Conservation (phyloP, 2,888 invertebrate species). For the Carpatolechia fugitivella region DNA sequence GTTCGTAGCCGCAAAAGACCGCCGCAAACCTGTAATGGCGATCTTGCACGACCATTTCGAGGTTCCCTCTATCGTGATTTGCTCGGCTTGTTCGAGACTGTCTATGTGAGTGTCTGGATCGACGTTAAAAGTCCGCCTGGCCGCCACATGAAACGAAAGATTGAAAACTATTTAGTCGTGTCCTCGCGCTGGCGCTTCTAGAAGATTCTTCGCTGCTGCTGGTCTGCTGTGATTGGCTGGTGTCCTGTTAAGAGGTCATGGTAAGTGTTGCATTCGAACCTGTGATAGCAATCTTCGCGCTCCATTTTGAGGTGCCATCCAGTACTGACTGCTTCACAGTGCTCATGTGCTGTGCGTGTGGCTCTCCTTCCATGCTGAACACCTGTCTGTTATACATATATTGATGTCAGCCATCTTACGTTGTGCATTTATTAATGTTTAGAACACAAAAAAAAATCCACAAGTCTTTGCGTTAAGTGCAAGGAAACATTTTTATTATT, state of each 20-base stretch:
- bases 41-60: constrained; percentile 99
- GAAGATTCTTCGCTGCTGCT: constrained; percentile 27
- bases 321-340: constrained; percentile 99
- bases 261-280: constrained; percentile 85
- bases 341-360: constrained; percentile 97
- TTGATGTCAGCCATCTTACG: constrained; percentile 44
- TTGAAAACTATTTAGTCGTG: constrained; percentile 61
- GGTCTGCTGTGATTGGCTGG: constrained; percentile 17
- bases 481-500: too few species aligned
- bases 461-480: too few species aligned
- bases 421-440: neutral
- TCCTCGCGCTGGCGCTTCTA: constrained; percentile 23
- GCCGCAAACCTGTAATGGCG: constrained; percentile 96
- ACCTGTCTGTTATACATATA: constrained; percentile 89
- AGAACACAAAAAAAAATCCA: too few species aligned
- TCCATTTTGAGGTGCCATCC: constrained; percentile 99
- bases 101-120: constrained; percentile 98
- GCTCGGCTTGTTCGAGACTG: constrained; percentile 98
- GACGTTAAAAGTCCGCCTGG: constrained; percentile 97
- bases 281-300: constrained; percentile 99
- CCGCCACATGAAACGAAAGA: constrained; percentile 78
- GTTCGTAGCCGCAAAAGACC: constrained; percentile 77
- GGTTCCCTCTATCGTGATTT: constrained; percentile 98
- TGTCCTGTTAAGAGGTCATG: constrained; percentile 26
- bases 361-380: constrained; percentile 96